Conservation (phyloP, 2,888 invertebrate genomes). For the Rhagonycha lutea region DNA sequence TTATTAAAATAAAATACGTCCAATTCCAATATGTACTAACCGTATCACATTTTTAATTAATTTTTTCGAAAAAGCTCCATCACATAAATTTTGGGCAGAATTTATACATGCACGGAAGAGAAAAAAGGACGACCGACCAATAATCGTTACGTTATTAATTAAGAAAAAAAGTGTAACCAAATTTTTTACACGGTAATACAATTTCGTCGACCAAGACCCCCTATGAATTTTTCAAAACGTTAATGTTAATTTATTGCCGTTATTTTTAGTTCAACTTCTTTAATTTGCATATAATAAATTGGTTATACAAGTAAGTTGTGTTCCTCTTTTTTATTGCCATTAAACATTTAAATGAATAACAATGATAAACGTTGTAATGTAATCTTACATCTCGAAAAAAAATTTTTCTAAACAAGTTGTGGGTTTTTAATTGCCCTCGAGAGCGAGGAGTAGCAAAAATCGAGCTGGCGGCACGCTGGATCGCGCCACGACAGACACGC, state of each 20-base stretch:
- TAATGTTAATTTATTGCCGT: constrained; percentile 50
- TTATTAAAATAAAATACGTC: constrained; percentile 21
- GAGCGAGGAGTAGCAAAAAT: neutral
- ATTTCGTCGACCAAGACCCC: constrained; percentile 43
- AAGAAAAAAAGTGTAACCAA: neutral
- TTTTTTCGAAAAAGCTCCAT: neutral
- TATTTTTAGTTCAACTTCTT: constrained; percentile 43
- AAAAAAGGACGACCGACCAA: neutral
- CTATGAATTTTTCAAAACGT: constrained; percentile 44
- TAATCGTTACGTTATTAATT: neutral
- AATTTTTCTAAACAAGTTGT: neutral
- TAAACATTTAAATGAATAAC: neutral
- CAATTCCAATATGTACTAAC: constrained; percentile 18
- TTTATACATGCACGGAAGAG: too few relatives aligned
- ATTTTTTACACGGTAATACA: constrained; percentile 31
- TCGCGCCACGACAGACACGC: neutral
- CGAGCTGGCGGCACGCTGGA: neutral
- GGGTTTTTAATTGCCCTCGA: neutral
- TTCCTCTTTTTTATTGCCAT: constrained; percentile 7
- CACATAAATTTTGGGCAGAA: neutral
- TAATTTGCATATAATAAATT: constrained; percentile 48
- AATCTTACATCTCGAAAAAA: neutral
- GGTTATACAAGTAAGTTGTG: constrained; percentile 16
- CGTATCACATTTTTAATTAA: constrained; percentile 6
- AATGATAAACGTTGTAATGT: neutral